Base-by-base conservation (phyloP, 2,888 invertebrate species). In the Conchocele bisecta region DNA sequence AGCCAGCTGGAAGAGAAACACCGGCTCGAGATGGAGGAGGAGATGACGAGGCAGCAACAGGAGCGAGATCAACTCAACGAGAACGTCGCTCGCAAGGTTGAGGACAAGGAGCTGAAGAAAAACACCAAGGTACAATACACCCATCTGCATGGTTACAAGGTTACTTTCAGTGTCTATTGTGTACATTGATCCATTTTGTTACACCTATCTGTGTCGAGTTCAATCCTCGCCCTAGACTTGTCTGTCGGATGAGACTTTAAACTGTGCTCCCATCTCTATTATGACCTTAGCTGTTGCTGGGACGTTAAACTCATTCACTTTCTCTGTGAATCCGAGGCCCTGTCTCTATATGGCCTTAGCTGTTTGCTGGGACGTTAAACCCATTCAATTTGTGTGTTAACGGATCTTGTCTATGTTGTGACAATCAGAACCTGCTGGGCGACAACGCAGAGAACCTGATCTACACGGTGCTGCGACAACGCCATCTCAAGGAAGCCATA, bases 401-500 rank as follows among this genome's bases (percentile, higher is more conserved):
- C n/a, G n/a, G n/a, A n/a, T n/a, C n/a, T n/a, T n/a, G n/a, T n/a
- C n/a, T n/a, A n/a, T n/a, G n/a, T n/a, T n/a, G n/a, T n/a, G n/a
- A n/a, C n/a, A n/a, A n/a, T n/a, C 69, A 89, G 89, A 85, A 84
- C 37, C 85, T 87, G 46, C 79, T 83, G 53, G 85, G 84, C 11
- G 79, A 86, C 24, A 71, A 85, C 57, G 88, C 85, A n/a, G 89
- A 89, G 81, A 86, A 88, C 72, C 79, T 88, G 79, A 85, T 89
- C 58, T 87, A 89, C 81, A 81, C 83, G 0, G 88, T 90, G 11
- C 78, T 90, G 24, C 67, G 89, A 22, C 88, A 89, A 79, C 84
- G 89, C 17, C 90, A 90, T 79, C 85, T 88, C 53, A 88, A 87
- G 79, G 89, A 90, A 64, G 90, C 89, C 42, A 87, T 90, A 24